These are phyloP conservation scores for Scylla paramamosain DNA, from an alignment of 1,140 invertebrate genomes.

Conservation along the genomic window DNA sequence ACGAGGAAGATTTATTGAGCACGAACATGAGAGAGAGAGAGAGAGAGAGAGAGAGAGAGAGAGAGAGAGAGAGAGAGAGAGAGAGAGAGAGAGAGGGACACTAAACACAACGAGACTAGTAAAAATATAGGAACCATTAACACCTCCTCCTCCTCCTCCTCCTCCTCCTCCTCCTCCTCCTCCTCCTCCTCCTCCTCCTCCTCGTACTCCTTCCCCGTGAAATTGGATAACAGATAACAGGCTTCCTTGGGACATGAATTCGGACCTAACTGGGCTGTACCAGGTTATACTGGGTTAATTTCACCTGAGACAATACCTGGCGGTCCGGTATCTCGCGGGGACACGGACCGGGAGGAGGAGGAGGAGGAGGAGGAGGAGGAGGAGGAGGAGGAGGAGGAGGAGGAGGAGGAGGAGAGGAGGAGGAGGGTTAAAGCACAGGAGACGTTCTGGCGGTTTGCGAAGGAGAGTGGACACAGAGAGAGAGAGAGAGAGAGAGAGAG, in stretches of 20 bases:
- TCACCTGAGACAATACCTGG: background rate
- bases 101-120: too few relatives aligned
- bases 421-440: too few relatives aligned
- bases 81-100: background rate
- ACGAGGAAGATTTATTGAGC: background rate
- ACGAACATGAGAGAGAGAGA: background rate
- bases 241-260: background rate
- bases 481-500: background rate
- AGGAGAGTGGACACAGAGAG: background rate
- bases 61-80: slow-evolving; percentile 3
- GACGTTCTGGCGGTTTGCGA: too few relatives aligned
- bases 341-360: background rate
- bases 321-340: background rate
- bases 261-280: background rate
- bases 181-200: background rate
- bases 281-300: background rate
- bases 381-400: background rate
- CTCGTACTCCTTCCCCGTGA: background rate
- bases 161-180: background rate
- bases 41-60: slow-evolving; percentile 3
- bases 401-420: background rate
- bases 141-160: too few relatives aligned
- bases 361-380: background rate
- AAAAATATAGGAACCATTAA: too few relatives aligned
- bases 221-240: background rate